Conservation (phyloP, 2,113 vertebrate genomes). For the Sinocyclocheilus rhinocerous region DNA sequence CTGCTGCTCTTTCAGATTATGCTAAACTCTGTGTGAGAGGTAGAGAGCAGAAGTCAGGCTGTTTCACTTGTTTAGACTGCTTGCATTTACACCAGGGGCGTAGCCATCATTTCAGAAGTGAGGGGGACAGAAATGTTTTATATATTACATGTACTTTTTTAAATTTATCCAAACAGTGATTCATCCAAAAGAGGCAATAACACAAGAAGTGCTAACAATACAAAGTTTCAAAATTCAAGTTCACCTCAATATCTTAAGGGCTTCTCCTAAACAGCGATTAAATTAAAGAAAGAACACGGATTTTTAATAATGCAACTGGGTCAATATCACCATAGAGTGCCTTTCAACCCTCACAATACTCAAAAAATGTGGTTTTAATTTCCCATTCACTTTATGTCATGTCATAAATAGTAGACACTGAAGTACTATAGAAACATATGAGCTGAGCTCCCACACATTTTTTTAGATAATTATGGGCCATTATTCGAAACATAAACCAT, state of each 20-base stretch:
- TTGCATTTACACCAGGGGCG: background rate
- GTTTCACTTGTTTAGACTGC: background rate
- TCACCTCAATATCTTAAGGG: background rate
- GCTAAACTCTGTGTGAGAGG: background rate
- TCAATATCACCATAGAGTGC: background rate
- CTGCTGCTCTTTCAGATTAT: background rate
- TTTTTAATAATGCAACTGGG: background rate
- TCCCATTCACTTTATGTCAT: too few relatives aligned
- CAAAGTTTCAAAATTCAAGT: background rate
- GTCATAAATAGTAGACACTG: too few relatives aligned
- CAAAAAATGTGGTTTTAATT: too few relatives aligned
- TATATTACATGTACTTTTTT: background rate
- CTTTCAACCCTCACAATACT: too few relatives aligned
- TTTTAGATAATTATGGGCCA: too few relatives aligned
- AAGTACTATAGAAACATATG: too few relatives aligned
- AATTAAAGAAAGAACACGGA: background rate
- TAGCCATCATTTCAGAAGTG: too few relatives aligned
- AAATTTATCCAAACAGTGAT: background rate
- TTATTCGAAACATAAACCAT: too few relatives aligned
- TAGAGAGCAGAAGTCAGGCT: background rate
- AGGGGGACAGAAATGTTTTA: too few relatives aligned
- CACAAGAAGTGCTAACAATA: background rate
- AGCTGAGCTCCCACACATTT: too few relatives aligned
- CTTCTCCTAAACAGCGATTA: background rate
- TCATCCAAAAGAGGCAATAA: background rate